A percentile compares a stretch with the other conserved stretches of the same genome.
These are phyloP conservation scores for Plecotus auritus DNA, from an alignment of 2,113 vertebrate genomes.

Conservation along the genomic window DNA sequence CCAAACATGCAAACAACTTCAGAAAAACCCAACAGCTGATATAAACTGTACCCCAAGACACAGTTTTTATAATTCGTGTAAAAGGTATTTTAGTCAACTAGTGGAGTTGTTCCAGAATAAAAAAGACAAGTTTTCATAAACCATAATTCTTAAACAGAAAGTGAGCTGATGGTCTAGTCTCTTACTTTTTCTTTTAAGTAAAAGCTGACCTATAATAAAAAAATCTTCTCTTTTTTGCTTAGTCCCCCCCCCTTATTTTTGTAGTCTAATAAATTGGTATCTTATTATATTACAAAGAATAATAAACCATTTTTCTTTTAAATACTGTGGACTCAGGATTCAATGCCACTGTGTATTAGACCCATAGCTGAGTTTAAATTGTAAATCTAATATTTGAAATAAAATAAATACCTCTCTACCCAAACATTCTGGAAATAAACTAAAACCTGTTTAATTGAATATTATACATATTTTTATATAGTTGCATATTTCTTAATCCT, in stretches of 20 bases:
- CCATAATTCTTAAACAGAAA: neutral
- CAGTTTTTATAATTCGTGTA: neutral
- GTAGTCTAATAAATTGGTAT: neutral
- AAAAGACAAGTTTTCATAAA: neutral
- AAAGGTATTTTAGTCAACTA: neutral
- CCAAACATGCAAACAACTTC: neutral
- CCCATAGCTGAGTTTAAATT: conserved; percentile 40
- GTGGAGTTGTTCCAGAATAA: neutral
- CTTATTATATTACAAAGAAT: conserved; percentile 29
- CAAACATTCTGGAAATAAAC: conserved; percentile 60
- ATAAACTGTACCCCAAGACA: neutral
- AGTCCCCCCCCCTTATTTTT: neutral
- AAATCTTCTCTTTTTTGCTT: neutral
- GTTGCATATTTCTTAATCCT: conserved; percentile 74
- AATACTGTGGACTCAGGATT: conserved; percentile 12
- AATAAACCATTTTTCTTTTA: neutral
- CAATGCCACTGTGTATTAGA: conserved; percentile 24
- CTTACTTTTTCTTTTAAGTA: neutral
- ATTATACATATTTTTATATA: conserved; percentile 70
- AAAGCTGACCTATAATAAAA: conserved; percentile 10
- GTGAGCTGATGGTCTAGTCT: neutral
- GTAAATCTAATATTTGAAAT: conserved; percentile 25
- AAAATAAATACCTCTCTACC: neutral
- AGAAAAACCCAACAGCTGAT: neutral
- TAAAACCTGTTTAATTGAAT: conserved; percentile 53